Conservation (phyloP, 2,113 vertebrate species). For the Drymodes brunneopygia region DNA sequence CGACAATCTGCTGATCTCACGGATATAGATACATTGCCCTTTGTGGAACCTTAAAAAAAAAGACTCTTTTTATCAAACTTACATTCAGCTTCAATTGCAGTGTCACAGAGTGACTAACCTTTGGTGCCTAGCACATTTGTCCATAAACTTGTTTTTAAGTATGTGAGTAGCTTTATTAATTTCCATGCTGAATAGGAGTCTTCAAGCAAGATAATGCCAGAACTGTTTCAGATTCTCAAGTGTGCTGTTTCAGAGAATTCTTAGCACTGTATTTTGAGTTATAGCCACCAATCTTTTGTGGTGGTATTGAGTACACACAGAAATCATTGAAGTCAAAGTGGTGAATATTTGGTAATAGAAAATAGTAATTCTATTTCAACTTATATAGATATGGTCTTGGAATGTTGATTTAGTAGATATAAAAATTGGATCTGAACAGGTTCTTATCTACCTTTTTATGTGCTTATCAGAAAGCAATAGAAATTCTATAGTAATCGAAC, state of each 20-base stretch:
- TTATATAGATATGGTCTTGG: not conserved
- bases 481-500: not conserved
- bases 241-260: not conserved
- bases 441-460: not conserved
- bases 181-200: not conserved
- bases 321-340: not conserved
- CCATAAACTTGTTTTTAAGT: not conserved
- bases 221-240: not conserved
- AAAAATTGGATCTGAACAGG: not conserved
- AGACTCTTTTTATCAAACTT: not conserved
- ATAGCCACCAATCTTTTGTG: not conserved
- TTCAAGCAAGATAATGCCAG: not conserved
- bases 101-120: not conserved
- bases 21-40: not conserved
- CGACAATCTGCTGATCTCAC: not conserved
- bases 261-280: not conserved
- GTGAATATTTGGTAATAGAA: not conserved
- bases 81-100: not conserved
- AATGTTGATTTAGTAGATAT: not conserved
- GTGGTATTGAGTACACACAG: not conserved
- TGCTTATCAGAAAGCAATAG: not conserved
- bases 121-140: not conserved
- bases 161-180: not conserved
- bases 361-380: not conserved
- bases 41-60: not conserved